phyloP scores from a whole-genome alignment of 2,113 vertebrate species.

The Micronycteris hirsuta region DNA sequence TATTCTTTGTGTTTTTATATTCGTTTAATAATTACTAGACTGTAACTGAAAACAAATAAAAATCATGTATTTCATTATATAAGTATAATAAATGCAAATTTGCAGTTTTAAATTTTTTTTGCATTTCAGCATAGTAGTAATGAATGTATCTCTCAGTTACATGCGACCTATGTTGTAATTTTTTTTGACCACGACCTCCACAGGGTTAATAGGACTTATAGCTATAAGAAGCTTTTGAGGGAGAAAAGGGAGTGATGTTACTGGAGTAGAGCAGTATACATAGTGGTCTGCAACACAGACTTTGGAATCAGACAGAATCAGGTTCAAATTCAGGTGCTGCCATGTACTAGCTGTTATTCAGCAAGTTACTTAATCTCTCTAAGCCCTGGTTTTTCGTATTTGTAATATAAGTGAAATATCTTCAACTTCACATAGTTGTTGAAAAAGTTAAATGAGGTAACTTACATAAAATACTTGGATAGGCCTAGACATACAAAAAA shows the following conservation, averaged over 20 bases:
- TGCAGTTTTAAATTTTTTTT: too few species aligned
- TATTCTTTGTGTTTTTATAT: too few species aligned
- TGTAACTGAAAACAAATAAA: too few species aligned
- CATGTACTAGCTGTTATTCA: neutral
- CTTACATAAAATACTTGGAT: neutral
- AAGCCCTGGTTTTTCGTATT: neutral
- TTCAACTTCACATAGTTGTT: constrained; percentile 3
- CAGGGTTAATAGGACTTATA: neutral
- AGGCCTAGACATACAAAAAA: neutral
- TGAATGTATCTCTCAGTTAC: too few species aligned
- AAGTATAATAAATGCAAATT: too few species aligned
- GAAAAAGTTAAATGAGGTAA: constrained; percentile 19
- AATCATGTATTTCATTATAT: too few species aligned
- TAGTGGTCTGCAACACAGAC: neutral
- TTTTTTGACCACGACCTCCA: too few species aligned
- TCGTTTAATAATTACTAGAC: too few species aligned
- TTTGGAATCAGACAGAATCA: neutral
- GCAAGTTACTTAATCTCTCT: neutral
- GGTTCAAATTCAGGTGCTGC: constrained; percentile 3
- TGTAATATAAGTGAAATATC: neutral
- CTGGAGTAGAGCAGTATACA: neutral
- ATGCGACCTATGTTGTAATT: too few species aligned
- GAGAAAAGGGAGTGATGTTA: neutral
- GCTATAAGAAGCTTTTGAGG: neutral
- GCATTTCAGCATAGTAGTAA: too few species aligned